These are phyloP conservation scores for Venustaconcha ellipsiformis DNA, from an alignment of 1,140 invertebrate genomes.

Conservation along the genomic window DNA sequence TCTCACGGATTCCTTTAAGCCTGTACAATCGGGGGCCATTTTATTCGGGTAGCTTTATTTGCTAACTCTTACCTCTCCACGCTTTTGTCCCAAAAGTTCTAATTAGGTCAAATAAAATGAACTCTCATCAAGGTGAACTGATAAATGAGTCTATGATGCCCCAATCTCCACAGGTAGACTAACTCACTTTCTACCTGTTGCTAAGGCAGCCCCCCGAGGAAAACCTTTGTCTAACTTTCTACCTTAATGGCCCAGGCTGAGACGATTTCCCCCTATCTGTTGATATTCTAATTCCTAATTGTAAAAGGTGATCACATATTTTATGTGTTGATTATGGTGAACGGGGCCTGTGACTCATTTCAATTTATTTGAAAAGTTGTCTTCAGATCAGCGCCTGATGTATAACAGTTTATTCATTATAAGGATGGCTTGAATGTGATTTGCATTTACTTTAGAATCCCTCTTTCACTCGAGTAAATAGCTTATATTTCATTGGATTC, in stretches of 20 bases:
- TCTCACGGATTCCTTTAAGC: too few species aligned
- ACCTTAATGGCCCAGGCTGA: conserved; percentile 48
- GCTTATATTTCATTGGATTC: conserved; percentile 30
- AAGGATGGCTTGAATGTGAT: conserved; percentile 24
- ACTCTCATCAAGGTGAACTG: too few species aligned
- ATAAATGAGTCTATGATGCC: too few species aligned
- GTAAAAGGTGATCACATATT: conserved; percentile 55
- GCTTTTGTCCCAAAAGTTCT: too few species aligned
- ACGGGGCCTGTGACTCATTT: conserved; percentile 25
- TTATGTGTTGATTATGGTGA: conserved; percentile 54
- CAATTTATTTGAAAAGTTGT: conserved; percentile 28
- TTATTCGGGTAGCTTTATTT: too few species aligned
- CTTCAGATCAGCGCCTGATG: conserved; percentile 7
- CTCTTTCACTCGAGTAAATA: conserved; percentile 40
- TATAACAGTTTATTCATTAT: conserved; percentile 41
- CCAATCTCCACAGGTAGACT: too few species aligned
- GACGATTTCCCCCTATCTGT: conserved; percentile 54
- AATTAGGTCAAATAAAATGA: too few species aligned
- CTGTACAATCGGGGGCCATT: too few species aligned
- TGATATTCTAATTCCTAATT: conserved; percentile 58
- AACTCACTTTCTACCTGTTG: too few species aligned
- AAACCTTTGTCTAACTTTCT: conserved; percentile 59
- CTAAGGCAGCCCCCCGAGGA: background rate
- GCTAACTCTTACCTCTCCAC: too few species aligned
- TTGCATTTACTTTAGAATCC: conserved; percentile 29